Evolutionary conservation across 1,140 invertebrate species (phyloP), one percentile per base, ranked within the genome.

Genomic region (Panulirus ornatus): DNA sequence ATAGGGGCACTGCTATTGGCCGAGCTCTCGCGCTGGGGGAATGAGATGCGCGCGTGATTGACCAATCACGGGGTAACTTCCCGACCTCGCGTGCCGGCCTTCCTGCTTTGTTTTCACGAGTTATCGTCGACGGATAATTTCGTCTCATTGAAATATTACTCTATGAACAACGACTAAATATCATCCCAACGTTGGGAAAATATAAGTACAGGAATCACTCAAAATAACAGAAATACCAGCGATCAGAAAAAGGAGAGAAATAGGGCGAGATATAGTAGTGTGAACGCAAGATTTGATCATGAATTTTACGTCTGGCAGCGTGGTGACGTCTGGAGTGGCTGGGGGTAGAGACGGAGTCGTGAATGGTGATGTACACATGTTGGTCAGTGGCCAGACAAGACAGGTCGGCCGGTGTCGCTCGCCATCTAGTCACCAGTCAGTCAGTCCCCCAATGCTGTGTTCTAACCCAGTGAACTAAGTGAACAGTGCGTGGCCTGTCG

Each of bases 1-100:
- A 27, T 11, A 38, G 40, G 11, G 16, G 34, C 34, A 19, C 79
- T 34, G 42, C 47, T 2, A 89, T 89, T 89, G 87, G 87, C 42
- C 66, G 19, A 44, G 36, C 66, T 34, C 66, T 54, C 66, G 78
- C 51, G 87, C 79, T 89, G 79, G 87, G 87, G 58, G 87, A 79
- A 89, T 44, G 87, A 42, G 51, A 83, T 75, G 87, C 87, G 87
- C 87, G 87, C 87, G 70, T 89, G 87, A 89, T 89, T 89, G 47
- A 89, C 87, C 87, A 89, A 89, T 89, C 87, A 89, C 85, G 85
- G 85, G 47, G 44, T 66, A 78, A 87, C 87, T 83, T 75, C 87
- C 79, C 87, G 30, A 27, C 79, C 87, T 89, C 87, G 75, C 87
- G 87, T 89, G 87, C 87, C 87, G 70, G 3, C 79, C 42, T 83